These are phyloP conservation scores for Diadumene lineata DNA, from an alignment of 92 coral and sea anemone species.

Conservation along the genomic window DNA sequence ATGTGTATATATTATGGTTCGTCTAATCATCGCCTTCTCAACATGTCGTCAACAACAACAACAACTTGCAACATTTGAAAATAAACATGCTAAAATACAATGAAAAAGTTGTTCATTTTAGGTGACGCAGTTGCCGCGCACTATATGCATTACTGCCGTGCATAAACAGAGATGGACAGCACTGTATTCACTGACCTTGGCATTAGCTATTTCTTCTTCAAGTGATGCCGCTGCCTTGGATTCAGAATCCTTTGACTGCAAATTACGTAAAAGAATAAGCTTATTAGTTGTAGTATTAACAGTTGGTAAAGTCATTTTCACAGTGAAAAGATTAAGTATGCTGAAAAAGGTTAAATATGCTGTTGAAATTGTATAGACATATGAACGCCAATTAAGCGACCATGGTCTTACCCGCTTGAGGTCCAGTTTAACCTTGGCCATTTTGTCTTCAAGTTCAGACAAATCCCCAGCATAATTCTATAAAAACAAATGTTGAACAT, in stretches of 20 bases:
- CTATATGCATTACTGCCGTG: no score
- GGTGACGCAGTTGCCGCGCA: no score
- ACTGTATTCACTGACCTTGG: slow-evolving; percentile 82
- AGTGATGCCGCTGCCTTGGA: slow-evolving; percentile 55
- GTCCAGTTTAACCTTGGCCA: slow-evolving; percentile 90
- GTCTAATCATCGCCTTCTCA: background rate
- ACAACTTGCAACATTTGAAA: no score
- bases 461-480: slow-evolving; percentile 73
- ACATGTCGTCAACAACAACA: no score
- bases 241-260: slow-evolving; percentile 72
- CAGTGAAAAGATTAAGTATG: no score
- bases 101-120: no score
- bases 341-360: background rate
- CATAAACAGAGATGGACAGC: no score
- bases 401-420: slow-evolving; percentile 66
- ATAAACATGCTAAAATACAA: no score
- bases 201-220: slow-evolving; percentile 73
- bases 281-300: background rate
- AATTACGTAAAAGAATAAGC: background rate
- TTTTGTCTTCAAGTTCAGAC: slow-evolving; percentile 82
- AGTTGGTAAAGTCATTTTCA: no score
- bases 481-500: background rate
- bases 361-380: background rate
- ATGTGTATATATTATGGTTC: background rate
- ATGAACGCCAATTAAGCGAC: background rate